These are phyloP conservation scores for Dryocosmus kuriphilus DNA, from an alignment of 2,888 invertebrate genomes.

Conservation along the genomic window DNA sequence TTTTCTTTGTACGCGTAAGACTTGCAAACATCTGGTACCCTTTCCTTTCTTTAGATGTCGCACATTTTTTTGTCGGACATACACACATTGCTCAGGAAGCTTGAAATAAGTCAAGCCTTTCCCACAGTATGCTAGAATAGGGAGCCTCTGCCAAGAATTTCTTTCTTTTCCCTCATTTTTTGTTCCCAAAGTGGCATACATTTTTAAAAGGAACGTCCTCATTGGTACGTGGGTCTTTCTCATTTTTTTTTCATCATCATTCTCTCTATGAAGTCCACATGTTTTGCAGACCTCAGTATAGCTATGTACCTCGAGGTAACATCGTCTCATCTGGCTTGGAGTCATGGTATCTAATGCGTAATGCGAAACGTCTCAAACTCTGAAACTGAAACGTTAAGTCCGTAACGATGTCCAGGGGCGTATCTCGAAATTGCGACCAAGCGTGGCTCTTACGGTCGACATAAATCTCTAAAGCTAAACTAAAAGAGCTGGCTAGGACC, in stretches of 20 bases:
- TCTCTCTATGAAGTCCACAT: conserved; percentile 53
- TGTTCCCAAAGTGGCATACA: conserved; percentile 32
- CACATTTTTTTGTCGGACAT: conserved; percentile 8
- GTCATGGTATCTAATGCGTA: conserved; percentile 44
- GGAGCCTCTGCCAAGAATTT: conserved; percentile 29
- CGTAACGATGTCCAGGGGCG: conserved; percentile 51
- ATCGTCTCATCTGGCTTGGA: conserved; percentile 46
- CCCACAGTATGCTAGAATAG: conserved; percentile 3
- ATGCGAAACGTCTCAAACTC: conserved; percentile 50
- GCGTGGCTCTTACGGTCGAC: conserved; percentile 44
- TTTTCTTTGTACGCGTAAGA: not conserved
- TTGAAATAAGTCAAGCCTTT: conserved; percentile 34
- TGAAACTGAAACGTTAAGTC: conserved; percentile 45
- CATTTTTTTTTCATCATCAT: conserved; percentile 48
- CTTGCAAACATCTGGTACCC: conserved; percentile 25
- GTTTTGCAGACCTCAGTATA: conserved; percentile 50
- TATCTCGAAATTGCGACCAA: conserved; percentile 45
- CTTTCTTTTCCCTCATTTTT: conserved; percentile 26
- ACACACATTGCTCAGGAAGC: conserved; percentile 8
- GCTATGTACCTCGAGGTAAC: conserved; percentile 46
- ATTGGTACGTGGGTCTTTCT: conserved; percentile 28
- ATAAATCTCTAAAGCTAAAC: conserved; percentile 45
- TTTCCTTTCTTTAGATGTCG: conserved; percentile 7
- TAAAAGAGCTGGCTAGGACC: not conserved
- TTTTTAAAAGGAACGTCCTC: conserved; percentile 24